Evolutionary conservation across 2,113 vertebrate species (phyloP).

Genomic region (Brachypodius melanocephalos): DNA sequence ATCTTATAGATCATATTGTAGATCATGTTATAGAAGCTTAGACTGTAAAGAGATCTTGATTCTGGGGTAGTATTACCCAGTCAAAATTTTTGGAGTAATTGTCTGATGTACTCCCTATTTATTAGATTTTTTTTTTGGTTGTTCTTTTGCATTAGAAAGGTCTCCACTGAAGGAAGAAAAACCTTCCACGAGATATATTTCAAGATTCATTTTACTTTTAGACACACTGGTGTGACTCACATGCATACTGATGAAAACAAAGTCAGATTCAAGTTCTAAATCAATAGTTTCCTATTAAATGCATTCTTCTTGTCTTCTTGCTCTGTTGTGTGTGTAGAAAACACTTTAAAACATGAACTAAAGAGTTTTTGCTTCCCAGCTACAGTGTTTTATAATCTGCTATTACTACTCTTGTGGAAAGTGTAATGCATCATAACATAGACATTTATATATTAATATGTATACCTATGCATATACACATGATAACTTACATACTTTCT

Average conservation of each 20-base stretch:
- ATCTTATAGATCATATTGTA: no score
- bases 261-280: background rate
- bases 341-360: background rate
- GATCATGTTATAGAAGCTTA: background rate
- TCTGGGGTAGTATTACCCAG: background rate
- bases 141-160: background rate
- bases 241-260: background rate
- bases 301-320: background rate
- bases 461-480: accelerated
- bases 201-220: background rate
- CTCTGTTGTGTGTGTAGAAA: background rate
- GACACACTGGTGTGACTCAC: background rate
- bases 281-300: background rate
- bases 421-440: background rate
- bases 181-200: background rate
- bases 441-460: background rate
- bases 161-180: background rate
- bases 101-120: background rate
- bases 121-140: background rate
- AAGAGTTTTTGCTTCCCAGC: background rate
- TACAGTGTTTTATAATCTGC: background rate
- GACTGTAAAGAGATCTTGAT: background rate
- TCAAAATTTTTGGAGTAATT: background rate
- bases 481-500: background rate
- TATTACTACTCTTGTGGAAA: background rate